These are phyloP conservation scores for Cheirogaleus major DNA, from an alignment of 2,797 vertebrate species.

Conservation along the genomic window DNA sequence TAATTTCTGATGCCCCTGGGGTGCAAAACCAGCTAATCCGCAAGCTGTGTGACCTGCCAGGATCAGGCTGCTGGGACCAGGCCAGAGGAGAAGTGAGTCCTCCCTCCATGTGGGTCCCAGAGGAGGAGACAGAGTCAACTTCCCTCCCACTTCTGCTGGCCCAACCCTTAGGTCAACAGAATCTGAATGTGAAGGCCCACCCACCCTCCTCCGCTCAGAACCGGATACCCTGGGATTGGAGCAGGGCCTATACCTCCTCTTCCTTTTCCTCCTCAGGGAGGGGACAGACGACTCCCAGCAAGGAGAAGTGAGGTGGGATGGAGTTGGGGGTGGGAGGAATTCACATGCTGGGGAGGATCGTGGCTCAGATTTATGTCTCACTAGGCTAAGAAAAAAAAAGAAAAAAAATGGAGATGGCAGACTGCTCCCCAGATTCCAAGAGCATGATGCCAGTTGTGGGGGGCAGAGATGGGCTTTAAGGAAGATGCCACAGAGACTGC, in stretches of 20 bases:
- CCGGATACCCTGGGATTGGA: not conserved
- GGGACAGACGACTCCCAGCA: not conserved
- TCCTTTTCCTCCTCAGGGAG: not conserved
- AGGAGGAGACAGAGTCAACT: not conserved
- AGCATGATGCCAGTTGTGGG: not conserved
- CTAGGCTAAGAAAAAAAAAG: not conserved
- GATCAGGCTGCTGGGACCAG: constrained; percentile 4
- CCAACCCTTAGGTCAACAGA: not conserved
- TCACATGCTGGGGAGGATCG: not conserved
- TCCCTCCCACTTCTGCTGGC: not conserved
- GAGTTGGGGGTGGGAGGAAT: not conserved
- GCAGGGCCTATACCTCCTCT: not conserved
- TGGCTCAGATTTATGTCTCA: not conserved
- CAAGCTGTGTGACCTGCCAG: constrained; percentile 4
- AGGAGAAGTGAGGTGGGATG: not conserved
- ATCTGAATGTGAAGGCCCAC: not conserved
- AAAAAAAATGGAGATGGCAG: not conserved
- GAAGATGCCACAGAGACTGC: not conserved
- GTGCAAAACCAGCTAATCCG: constrained; percentile 69
- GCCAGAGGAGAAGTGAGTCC: not conserved
- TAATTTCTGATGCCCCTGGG: constrained; percentile 59
- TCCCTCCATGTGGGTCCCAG: not conserved
- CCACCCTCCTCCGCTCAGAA: not conserved
- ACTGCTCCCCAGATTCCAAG: not conserved
- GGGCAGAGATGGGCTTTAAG: not conserved